These are phyloP conservation scores for Embidobia sp. DNA, from an alignment of 2,888 invertebrate species.

Conservation along the genomic window DNA sequence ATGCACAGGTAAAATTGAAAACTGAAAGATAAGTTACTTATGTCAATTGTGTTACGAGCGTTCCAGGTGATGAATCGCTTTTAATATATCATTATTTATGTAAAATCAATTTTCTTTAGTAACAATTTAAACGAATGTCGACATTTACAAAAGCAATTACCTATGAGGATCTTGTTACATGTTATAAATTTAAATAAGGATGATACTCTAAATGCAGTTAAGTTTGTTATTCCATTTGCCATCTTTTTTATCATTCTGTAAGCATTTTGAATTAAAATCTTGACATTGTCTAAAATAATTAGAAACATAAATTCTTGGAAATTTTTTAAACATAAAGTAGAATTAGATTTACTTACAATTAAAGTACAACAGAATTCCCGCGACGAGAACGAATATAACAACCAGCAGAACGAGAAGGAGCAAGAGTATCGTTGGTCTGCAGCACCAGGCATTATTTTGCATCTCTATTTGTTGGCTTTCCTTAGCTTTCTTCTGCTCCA, in stretches of 20 bases:
- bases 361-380: slow-evolving; percentile 84
- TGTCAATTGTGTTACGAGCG: slow-evolving; percentile 36
- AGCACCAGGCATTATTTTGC: slow-evolving; percentile 83
- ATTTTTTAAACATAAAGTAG: no score
- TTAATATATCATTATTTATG: slow-evolving; percentile 27
- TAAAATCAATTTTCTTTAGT: slow-evolving; percentile 33
- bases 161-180: slow-evolving; percentile 5
- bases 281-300: no score
- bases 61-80: slow-evolving; percentile 25
- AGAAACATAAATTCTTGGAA: no score
- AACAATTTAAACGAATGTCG: slow-evolving; percentile 30
- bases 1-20: slow-evolving; percentile 31
- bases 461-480: slow-evolving; percentile 79
- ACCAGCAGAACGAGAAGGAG: slow-evolving; percentile 84
- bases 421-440: slow-evolving; percentile 84
- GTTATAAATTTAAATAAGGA: no score
- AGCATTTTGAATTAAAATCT: no score
- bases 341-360: slow-evolving; percentile 85
- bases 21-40: slow-evolving; percentile 24
- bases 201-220: no score
- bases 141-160: slow-evolving; percentile 38
- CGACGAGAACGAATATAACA: slow-evolving; percentile 84
- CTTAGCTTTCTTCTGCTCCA: slow-evolving; percentile 77
- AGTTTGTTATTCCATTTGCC: no score
- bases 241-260: no score